Base-by-base conservation (phyloP, 2,797 vertebrate species). In the Microcaecilia unicolor region DNA sequence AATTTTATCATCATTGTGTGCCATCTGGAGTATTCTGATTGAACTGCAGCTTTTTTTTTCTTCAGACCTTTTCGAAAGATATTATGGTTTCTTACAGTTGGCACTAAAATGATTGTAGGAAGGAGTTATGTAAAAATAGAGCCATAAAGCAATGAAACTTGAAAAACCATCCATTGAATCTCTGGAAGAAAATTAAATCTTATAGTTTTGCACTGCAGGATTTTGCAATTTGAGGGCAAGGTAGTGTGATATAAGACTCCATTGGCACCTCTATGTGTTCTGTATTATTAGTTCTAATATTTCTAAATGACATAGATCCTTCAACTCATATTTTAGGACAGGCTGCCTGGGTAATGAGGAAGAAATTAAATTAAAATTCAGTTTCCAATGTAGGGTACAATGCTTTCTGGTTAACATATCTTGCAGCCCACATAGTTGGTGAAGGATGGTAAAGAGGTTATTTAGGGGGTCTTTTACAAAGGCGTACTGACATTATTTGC, bases 21-120 rank as follows among this genome's bases (percentile, higher is more conserved):
- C 82, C 77, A 84, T 80, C 80, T 84, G 78, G 70, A 84, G 78
- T 52, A 31, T 46, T 33, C 21, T 70, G 50, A 58, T 54, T 62
- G 55, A 79, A 81, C 55, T 79, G 67, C 75, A 81, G 44, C 61
- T 72, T n/a, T n/a, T n/a, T n/a, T n/a, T n/a, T n/a, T n/a, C n/a
- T n/a, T 60, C 39, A 44, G 64, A 67, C 64, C 48, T 22, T 65
- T 44, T 44, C 41, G 58, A 58, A 29, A 40, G 64, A 47, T 36
- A 37, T 48, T 67, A 63, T 51, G 28, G 40, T 54, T 60, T 37
- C 29, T 57, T 48, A 5, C 37, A 19, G 44, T 55, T 61, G 31
- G 14, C 26, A 44, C 37, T 37, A 36, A 54, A 58, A 55, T 52
- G 41, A 59, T 49, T 54, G 54, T 57, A 44, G 44, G 62, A 56